phyloP scores from a whole-genome alignment of 2,888 invertebrate genomes.

The Keiferia lycopersicella region DNA sequence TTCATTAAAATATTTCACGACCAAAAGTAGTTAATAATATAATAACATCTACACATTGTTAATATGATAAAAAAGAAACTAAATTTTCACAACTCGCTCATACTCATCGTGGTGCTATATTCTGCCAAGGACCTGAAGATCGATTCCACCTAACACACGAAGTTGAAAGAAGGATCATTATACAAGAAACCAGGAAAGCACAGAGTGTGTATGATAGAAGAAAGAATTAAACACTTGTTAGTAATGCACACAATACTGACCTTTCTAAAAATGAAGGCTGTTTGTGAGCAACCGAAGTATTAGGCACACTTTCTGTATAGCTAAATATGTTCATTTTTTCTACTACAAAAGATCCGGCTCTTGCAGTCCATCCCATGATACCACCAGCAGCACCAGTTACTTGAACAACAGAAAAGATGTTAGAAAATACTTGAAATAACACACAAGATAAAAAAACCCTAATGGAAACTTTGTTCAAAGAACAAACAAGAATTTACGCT shows the following conservation, averaged over 20 bases:
- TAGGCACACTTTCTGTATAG: conserved; percentile 73
- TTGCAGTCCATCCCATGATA: conserved; percentile 88
- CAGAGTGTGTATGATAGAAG: neutral
- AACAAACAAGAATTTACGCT: too few relatives aligned
- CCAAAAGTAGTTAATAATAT: neutral
- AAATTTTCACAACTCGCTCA: conserved; percentile 18
- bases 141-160: conserved; percentile 54
- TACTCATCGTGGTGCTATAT: conserved; percentile 32
- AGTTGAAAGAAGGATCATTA: conserved; percentile 34
- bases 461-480: too few relatives aligned
- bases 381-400: conserved; percentile 71
- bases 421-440: neutral
- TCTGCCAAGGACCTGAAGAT: conserved; percentile 39
- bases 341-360: conserved; percentile 90
- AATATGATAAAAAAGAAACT: neutral
- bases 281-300: conserved; percentile 68
- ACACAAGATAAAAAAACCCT: too few relatives aligned
- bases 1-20: neutral
- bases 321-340: conserved; percentile 87
- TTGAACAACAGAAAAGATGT: conserved; percentile 31
- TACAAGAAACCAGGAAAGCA: conserved; percentile 14
- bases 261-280: conserved; percentile 78
- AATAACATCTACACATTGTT: neutral
- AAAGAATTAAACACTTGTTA: conserved; percentile 2
- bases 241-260: conserved; percentile 41